phyloP scores from a whole-genome alignment of 2,113 vertebrate genomes.

The Mandrillus leucophaeus region DNA sequence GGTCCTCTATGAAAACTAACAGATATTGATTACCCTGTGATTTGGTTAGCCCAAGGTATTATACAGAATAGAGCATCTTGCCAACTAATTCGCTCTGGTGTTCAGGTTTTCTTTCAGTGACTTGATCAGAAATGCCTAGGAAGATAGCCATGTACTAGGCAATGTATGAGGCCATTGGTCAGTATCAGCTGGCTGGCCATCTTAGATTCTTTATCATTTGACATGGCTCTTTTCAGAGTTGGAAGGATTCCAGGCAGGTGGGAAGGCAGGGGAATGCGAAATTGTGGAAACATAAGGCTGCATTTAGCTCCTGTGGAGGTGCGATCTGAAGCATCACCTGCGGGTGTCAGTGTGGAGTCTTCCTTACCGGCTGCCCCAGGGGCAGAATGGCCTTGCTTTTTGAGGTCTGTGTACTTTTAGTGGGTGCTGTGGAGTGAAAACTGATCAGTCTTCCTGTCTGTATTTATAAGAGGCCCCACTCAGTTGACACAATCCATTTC shows the following conservation, averaged over 20 bases:
- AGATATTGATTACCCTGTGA: not conserved
- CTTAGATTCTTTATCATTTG: not conserved
- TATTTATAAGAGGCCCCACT: not conserved
- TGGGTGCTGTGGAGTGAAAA: not conserved
- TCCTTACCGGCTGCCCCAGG: not conserved
- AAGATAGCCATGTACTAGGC: not conserved
- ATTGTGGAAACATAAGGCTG: not conserved
- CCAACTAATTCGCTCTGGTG: not conserved
- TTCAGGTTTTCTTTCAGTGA: not conserved
- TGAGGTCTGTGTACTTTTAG: not conserved
- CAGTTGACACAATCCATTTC: not conserved
- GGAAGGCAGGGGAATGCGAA: not conserved
- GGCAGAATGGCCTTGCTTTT: not conserved
- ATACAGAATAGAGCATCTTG: not conserved
- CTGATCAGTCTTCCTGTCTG: not conserved
- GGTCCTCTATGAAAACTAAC: not conserved
- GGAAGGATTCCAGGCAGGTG: not conserved
- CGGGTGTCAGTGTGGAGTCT: slow-evolving; percentile 46
- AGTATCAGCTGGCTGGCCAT: rapidly evolving
- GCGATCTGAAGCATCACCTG: not conserved
- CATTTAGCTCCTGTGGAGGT: not conserved
- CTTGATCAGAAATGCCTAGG: not conserved
- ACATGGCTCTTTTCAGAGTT: rapidly evolving
- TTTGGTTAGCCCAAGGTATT: not conserved
- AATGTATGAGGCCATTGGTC: rapidly evolving